Percentiles rank a stretch among this genome's conserved stretches.
Evolutionary conservation across 1,140 invertebrate species (phyloP).

Genomic region (Hycleus phaleratus): DNA sequence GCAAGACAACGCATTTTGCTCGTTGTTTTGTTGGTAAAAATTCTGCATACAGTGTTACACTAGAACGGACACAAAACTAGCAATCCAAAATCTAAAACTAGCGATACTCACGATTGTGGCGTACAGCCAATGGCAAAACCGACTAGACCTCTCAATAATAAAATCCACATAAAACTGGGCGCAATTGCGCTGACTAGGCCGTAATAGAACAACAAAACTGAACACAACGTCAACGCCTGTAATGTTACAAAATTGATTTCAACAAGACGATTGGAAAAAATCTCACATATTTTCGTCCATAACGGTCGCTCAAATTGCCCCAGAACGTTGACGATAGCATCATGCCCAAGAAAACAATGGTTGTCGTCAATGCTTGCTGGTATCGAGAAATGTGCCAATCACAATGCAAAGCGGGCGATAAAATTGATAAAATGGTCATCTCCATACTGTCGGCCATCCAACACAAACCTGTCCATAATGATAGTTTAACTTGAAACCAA

Average conservation of each 20-base stretch:
- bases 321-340: constrained; percentile 94
- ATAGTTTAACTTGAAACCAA: constrained; percentile 89
- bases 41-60: constrained; percentile 93
- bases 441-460: constrained; percentile 99
- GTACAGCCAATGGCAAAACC: constrained; percentile 95
- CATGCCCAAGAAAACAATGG: constrained; percentile 92
- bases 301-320: constrained; percentile 91
- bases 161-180: constrained; percentile 84
- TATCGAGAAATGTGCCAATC: constrained; percentile 84
- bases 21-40: constrained; percentile 89
- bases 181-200: constrained; percentile 84
- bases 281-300: constrained; percentile 78
- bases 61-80: constrained; percentile 41
- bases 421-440: constrained; percentile 92
- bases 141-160: constrained; percentile 82
- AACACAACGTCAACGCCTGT: constrained; percentile 78
- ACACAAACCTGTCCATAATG: constrained; percentile 76
- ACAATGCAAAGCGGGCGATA: constrained; percentile 87
- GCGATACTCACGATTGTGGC: constrained; percentile 85
- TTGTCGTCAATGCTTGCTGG: constrained; percentile 57
- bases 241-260: constrained; percentile 29
- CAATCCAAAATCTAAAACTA: constrained; percentile 1
- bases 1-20: constrained; percentile 87
- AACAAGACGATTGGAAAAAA: neutral
- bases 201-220: constrained; percentile 84